Base-by-base conservation (phyloP, 2,888 invertebrate genomes). In the Cephus pygmeus region DNA sequence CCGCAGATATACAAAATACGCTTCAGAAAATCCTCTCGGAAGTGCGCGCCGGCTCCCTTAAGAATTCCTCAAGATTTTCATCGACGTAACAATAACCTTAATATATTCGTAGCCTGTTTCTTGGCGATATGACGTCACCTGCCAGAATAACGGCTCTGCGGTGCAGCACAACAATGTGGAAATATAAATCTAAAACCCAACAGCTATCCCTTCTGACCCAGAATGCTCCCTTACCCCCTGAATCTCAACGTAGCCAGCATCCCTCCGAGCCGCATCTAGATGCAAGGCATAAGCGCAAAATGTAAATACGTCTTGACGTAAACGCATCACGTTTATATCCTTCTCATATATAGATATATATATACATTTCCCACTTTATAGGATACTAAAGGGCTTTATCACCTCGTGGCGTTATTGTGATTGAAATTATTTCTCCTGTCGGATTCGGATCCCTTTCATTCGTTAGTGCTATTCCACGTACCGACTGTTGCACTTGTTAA, bases 81-180 rank as follows among this genome's bases (percentile, higher is more conserved):
- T 86, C 87, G 88, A 87, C 86, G 85, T 87, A 87, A 87, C 87
- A 87, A 88, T 89, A 88, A 88, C 86, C 82, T 84, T 85, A 82
- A 88, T 89, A 89, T 86, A 85, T 87, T 85, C 85, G 81, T 73
- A 76, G 80, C 81, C 86, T 87, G 88, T 82, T 86, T 80, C 85
- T 87, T 82, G 79, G 82, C 84, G 87, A 87, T 86, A 87, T 78
- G 79, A 81, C 79, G 81, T 76, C 83, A 82, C 83, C 79, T 80
- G 75, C 80, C 77, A 81, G 79, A 73, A 68, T 68, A 40, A 77
- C 80, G 81, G 77, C 78, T 78, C 77, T 35, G 75, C 56, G 79
- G 81, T 79, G 81, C 81, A 81, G 78, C 80, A 79, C 85, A 85
- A 87, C 86, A 86, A 85, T 86, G 81, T 81, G 77, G 79, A 85